Evolutionary conservation across 2,888 invertebrate genomes (phyloP).

Genomic region (Ophion obscuratus): DNA sequence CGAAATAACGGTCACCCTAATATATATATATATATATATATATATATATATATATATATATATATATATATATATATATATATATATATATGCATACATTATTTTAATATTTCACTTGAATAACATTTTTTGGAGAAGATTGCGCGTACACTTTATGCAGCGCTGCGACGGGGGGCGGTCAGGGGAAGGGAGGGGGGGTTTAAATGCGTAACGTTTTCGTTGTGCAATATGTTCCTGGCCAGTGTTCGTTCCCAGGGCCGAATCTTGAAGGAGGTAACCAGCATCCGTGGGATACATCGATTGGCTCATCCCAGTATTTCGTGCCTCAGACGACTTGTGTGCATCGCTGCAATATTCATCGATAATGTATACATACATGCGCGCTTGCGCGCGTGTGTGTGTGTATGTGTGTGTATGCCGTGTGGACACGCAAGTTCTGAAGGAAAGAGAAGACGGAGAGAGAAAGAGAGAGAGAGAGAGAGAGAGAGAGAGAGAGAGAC

Average conservation of each 20-base stretch:
- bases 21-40: no score
- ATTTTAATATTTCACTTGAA: no score
- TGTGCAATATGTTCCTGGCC: conserved; percentile 24
- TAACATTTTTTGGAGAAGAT: no score
- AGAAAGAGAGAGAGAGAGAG: conserved; percentile 30
- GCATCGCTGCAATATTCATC: conserved; percentile 59
- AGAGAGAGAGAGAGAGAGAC: conserved; percentile 13
- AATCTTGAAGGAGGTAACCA: conserved; percentile 41
- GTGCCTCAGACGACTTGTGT: conserved; percentile 39
- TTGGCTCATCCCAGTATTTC: conserved; percentile 21
- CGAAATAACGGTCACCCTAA: no score
- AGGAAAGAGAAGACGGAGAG: conserved; percentile 2
- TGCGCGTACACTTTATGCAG: no score
- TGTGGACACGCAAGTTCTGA: conserved; percentile 17
- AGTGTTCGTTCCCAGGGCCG: conserved; percentile 33
- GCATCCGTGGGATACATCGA: conserved; percentile 62
- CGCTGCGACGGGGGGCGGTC: no score
- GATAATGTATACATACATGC: conserved; percentile 28
- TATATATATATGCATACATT: no score
- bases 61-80: no score
- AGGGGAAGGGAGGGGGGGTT: background rate
- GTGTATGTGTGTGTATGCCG: background rate
- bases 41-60: no score
- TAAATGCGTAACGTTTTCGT: background rate
- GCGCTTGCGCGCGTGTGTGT: no score